Conservation (phyloP, 2,113 vertebrate genomes). For the Tetrax tetrax region DNA sequence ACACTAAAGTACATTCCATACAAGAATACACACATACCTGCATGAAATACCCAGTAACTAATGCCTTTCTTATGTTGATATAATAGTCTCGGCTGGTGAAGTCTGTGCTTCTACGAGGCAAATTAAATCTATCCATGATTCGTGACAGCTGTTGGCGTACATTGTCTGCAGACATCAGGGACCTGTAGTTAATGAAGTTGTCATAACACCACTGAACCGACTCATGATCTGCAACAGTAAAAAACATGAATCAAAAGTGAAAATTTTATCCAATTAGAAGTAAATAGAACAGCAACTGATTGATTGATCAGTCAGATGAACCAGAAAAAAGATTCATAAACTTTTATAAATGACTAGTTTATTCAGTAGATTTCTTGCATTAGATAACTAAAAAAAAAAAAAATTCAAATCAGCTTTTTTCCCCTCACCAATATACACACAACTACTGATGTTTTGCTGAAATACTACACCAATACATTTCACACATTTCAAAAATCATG, state of each 20-base stretch:
- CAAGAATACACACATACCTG: constrained; percentile 79
- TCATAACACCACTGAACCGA: constrained; percentile 99
- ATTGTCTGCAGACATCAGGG: constrained; percentile 99
- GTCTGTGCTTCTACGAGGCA: constrained; percentile 97
- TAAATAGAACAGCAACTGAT: constrained; percentile 34
- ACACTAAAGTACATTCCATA: background rate
- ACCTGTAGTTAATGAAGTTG: constrained; percentile 99
- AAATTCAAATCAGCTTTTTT: rapidly evolving
- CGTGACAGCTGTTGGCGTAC: constrained; percentile 98
- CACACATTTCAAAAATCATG: background rate
- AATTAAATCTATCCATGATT: constrained; percentile 99
- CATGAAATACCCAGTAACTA: constrained; percentile 99
- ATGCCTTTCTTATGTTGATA: constrained; percentile 97
- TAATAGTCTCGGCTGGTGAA: constrained; percentile 99
- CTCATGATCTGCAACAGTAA: constrained; percentile 89
- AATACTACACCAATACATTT: background rate
- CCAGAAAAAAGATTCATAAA: background rate
- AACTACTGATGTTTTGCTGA: background rate
- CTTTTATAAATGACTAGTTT: background rate
- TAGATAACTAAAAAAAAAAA: too few species aligned
- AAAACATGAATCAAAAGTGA: constrained; percentile 66
- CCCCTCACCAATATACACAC: background rate
- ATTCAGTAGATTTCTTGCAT: background rate
- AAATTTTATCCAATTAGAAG: constrained; percentile 54
- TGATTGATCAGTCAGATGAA: constrained; percentile 26